Conservation (phyloP, 2,888 invertebrate genomes). For the Drosophila anomelani region DNA sequence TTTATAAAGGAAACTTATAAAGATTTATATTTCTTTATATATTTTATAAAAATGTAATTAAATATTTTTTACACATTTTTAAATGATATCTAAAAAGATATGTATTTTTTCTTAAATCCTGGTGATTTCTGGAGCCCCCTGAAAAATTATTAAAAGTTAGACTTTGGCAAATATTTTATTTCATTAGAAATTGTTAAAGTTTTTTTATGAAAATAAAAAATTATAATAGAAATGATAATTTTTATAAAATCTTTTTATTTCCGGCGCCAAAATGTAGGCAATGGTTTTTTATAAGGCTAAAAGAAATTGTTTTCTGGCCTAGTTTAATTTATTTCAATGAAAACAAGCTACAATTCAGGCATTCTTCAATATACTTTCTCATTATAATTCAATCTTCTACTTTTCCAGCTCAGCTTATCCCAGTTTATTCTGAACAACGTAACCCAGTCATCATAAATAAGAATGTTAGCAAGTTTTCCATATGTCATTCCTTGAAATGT, state of each 20-base stretch:
- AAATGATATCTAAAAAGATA: no score
- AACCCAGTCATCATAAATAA: conserved; percentile 18
- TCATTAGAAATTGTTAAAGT: no score
- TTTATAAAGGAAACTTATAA: not conserved
- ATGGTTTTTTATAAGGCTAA: not conserved
- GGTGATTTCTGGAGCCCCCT: no score
- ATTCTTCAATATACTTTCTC: not conserved
- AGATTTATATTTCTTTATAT: no score
- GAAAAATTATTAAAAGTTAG: no score
- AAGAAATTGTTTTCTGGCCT: rapidly evolving
- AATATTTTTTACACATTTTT: no score
- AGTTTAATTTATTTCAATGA: not conserved
- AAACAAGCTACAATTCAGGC: no score
- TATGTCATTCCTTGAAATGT: conserved; percentile 37
- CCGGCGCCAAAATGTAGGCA: not conserved
- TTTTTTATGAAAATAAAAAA: no score
- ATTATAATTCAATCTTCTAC: not conserved
- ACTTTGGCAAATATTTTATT: no score
- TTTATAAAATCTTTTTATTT: not conserved
- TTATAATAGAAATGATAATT: no score
- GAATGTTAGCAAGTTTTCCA: conserved; percentile 6
- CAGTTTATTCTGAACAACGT: not conserved
- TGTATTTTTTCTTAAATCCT: no score
- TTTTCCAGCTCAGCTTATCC: not conserved
- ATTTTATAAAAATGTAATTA: no score